These are phyloP conservation scores for Salvator merianae DNA, from an alignment of 2,113 vertebrate genomes.

Conservation along the genomic window DNA sequence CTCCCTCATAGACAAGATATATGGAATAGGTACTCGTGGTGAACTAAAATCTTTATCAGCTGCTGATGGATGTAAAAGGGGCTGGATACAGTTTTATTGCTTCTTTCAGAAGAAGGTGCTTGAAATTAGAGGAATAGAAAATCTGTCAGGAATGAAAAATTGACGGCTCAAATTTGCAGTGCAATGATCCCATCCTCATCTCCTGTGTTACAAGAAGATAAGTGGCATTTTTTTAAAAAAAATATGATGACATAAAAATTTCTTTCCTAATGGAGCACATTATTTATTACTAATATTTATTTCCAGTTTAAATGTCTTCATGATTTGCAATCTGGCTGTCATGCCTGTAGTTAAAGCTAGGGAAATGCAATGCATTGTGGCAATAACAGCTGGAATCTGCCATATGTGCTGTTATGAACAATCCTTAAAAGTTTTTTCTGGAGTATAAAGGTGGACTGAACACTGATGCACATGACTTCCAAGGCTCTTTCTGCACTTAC, in stretches of 20 bases:
- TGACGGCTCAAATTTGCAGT: slow-evolving; percentile 46
- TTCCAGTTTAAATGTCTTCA: slow-evolving; percentile 21
- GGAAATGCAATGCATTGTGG: slow-evolving; percentile 24
- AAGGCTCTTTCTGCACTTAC: no score
- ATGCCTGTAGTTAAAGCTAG: background rate
- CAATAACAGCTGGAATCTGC: slow-evolving; percentile 13
- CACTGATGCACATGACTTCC: background rate
- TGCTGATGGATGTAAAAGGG: slow-evolving; percentile 48
- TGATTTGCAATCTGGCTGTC: background rate
- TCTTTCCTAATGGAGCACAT: slow-evolving; percentile 40
- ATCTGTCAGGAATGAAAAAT: slow-evolving; percentile 50
- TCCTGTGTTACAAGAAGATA: slow-evolving; percentile 46
- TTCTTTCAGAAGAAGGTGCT: slow-evolving; percentile 37
- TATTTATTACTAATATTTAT: slow-evolving; percentile 59
- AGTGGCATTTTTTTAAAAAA: slow-evolving; percentile 3
- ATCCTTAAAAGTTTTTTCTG: background rate
- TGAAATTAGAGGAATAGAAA: slow-evolving; percentile 63
- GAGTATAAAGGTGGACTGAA: background rate
- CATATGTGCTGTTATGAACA: slow-evolving; percentile 14
- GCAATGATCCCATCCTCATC: slow-evolving; percentile 42
- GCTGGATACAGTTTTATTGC: slow-evolving; percentile 22
- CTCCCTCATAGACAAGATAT: background rate
- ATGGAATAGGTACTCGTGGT: background rate
- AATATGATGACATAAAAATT: slow-evolving; percentile 29
- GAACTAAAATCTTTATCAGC: slow-evolving; percentile 50